Percentiles rank a stretch among this genome's conserved stretches.
Evolutionary conservation across 2,797 vertebrate genomes (phyloP).

Genomic region (Triplophysa bombifrons): DNA sequence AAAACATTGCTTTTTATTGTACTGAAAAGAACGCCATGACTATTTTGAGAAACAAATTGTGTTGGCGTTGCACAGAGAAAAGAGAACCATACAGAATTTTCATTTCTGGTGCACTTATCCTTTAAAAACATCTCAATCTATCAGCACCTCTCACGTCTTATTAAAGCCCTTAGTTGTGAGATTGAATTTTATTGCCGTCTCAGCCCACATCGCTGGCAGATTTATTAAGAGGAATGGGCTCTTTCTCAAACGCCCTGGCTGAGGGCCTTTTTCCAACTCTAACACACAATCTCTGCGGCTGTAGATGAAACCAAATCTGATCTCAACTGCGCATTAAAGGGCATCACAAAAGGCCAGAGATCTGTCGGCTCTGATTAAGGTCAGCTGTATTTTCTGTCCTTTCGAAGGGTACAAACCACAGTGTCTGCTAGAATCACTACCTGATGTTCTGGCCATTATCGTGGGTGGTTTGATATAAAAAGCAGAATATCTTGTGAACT

Average conservation of each 20-base stretch:
- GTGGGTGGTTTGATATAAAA: constrained; percentile 37
- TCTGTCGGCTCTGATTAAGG: constrained; percentile 7
- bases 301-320: constrained; percentile 23
- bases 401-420: not conserved
- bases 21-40: no score
- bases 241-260: not conserved
- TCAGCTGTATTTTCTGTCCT: not conserved
- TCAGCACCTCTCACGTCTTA: constrained; percentile 22
- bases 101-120: constrained; percentile 26
- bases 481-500: constrained; percentile 14
- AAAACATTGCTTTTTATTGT: no score
- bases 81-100: not conserved
- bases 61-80: no score
- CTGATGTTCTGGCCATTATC: constrained; percentile 6
- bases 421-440: constrained; percentile 23
- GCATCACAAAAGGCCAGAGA: constrained; percentile 11
- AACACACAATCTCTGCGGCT: not conserved
- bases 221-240: constrained; percentile 32
- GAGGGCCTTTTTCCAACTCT: not conserved
- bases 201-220: constrained; percentile 23
- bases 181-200: constrained; percentile 36
- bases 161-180: constrained; percentile 17
- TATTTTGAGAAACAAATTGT: no score
- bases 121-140: constrained; percentile 36
- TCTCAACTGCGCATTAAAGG: constrained; percentile 33